Conservation (phyloP, 64 coral and sea anemone species). For the Montipora foliosa region DNA sequence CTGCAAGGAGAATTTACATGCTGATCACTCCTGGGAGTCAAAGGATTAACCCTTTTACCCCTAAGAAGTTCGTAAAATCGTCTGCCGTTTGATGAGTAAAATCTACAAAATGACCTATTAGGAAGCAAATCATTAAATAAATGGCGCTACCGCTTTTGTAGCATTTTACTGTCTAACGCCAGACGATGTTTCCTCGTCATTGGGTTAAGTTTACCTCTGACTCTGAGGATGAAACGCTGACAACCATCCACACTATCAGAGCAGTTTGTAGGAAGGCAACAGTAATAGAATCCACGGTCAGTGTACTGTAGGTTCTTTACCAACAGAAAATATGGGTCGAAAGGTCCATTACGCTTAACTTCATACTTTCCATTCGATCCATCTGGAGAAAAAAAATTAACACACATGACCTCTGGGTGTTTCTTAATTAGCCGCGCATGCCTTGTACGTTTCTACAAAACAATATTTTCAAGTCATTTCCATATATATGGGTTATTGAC, state of each 20-base stretch:
- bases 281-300: conserved; percentile 80
- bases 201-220: conserved; percentile 55
- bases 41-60: no score
- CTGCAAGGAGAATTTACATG: no score
- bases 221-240: conserved; percentile 67
- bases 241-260: conserved; percentile 39
- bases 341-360: not conserved
- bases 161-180: not conserved
- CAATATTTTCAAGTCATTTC: no score
- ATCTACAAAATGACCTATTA: no score
- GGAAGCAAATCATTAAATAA: not conserved
- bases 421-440: no score
- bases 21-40: no score
- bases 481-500: no score
- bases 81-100: not conserved
- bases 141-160: not conserved
- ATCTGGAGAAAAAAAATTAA: not conserved
- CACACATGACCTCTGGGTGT: not conserved
- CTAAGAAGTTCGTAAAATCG: no score
- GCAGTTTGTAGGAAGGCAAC: conserved; percentile 56
- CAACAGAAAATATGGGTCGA: not conserved
- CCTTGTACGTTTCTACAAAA: no score
- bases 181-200: no score
- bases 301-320: conserved; percentile 45
- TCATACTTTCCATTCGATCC: conserved; percentile 24